These are phyloP conservation scores for Pararge aegeria DNA, from an alignment of 1,140 invertebrate species.

Conservation along the genomic window DNA sequence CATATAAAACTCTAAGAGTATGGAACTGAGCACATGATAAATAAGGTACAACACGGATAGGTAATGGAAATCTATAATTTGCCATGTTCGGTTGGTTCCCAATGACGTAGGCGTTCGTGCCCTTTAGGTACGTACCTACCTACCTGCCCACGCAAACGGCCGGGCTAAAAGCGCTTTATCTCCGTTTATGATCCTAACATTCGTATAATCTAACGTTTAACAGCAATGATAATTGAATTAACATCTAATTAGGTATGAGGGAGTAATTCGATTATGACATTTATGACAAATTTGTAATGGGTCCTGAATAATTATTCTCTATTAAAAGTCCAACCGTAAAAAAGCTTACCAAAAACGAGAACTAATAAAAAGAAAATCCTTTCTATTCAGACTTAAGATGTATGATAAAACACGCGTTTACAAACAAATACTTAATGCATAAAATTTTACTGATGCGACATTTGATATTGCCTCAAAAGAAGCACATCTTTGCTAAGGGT, in stretches of 20 bases:
- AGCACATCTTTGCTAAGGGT: background rate
- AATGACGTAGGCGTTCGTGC: slow-evolving; percentile 63
- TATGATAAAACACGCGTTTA: slow-evolving; percentile 42
- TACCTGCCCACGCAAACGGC: slow-evolving; percentile 50
- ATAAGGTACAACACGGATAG: slow-evolving; percentile 11
- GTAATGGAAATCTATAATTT: slow-evolving; percentile 27
- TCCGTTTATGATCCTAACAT: background rate
- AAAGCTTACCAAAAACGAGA: too few species aligned
- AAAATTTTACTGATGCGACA: slow-evolving; percentile 41
- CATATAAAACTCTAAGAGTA: too few species aligned
- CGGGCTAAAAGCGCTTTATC: slow-evolving; percentile 27
- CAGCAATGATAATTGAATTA: background rate
- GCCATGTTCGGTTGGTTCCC: slow-evolving; percentile 15
- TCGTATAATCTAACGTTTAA: background rate
- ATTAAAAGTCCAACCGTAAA: too few species aligned
- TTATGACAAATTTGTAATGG: background rate
- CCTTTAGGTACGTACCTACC: slow-evolving; percentile 44
- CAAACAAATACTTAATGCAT: slow-evolving; percentile 35
- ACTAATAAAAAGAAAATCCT: too few species aligned
- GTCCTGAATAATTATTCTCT: too few species aligned
- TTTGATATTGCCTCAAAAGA: slow-evolving; percentile 4
- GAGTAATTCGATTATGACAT: background rate
- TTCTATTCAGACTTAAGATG: background rate
- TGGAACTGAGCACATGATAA: background rate
- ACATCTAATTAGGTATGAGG: background rate